phyloP scores from a whole-genome alignment of 30 jellyfish, hydroid and myxozoan species.

The Turritopsis rubra region DNA sequence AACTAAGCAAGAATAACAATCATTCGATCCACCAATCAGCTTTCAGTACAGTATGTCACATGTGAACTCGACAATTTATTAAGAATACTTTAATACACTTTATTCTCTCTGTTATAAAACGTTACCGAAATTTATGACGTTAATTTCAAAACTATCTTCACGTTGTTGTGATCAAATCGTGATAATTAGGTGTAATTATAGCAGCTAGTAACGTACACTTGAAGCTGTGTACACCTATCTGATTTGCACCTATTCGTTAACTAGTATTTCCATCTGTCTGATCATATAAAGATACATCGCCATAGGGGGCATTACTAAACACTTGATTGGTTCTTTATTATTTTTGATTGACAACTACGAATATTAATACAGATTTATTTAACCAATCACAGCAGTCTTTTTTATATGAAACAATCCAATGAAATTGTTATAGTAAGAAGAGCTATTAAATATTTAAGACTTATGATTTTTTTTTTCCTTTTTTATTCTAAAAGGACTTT shows the following conservation, averaged over 20 bases:
- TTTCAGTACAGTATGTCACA: neutral
- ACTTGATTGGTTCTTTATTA: conserved; percentile 28
- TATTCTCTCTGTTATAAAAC: neutral
- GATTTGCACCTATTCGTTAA: conserved; percentile 29
- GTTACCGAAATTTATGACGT: neutral
- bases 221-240: conserved; percentile 3
- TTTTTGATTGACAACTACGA: conserved; percentile 32
- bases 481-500: neutral
- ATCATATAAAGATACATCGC: conserved; percentile 8
- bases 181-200: neutral
- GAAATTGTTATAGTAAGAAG: conserved; percentile 15
- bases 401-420: conserved; percentile 29
- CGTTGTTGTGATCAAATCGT: conserved; percentile 14
- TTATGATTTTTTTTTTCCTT: conserved; percentile 1
- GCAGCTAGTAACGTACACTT: neutral
- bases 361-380: conserved; percentile 18
- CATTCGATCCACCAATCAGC: neutral
- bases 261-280: conserved; percentile 30
- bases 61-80: neutral
- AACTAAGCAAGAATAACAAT: neutral
- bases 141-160: neutral
- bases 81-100: neutral
- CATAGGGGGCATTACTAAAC: conserved; percentile 18
- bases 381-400: conserved; percentile 32
- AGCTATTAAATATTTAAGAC: conserved; percentile 26